A percentile compares a stretch with the other conserved stretches of the same genome.
These are phyloP conservation scores for Probaryconus sp. DNA, from an alignment of 1,140 invertebrate genomes.

Conservation along the genomic window DNA sequence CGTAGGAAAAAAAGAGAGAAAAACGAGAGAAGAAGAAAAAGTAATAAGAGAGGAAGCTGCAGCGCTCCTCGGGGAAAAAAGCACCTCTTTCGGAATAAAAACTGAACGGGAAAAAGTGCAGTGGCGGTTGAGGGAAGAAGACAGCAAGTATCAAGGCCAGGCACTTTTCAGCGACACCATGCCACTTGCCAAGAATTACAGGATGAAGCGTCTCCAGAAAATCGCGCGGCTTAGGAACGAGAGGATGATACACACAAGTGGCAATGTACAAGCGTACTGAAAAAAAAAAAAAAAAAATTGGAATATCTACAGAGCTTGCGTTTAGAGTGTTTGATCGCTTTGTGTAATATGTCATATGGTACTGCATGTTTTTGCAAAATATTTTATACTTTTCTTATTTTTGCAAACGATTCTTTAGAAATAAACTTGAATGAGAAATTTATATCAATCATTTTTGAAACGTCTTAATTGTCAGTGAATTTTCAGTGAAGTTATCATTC, in stretches of 20 bases:
- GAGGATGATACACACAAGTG: neutral
- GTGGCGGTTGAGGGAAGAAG: neutral
- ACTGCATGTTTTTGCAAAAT: too few species aligned
- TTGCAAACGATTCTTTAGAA: too few species aligned
- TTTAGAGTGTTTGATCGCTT: too few species aligned
- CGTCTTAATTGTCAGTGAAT: too few species aligned
- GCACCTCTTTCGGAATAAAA: slow-evolving; percentile 16
- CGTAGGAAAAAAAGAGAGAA: slow-evolving; percentile 11
- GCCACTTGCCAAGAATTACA: slow-evolving; percentile 35
- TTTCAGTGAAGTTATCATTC: too few species aligned
- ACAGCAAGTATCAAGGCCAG: slow-evolving; percentile 21
- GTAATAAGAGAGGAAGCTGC: slow-evolving; percentile 28
- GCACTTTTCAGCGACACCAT: slow-evolving; percentile 59
- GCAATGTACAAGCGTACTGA: neutral
- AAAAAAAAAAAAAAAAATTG: too few species aligned
- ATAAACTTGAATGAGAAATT: too few species aligned
- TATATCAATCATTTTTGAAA: too few species aligned
- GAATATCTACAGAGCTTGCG: too few species aligned
- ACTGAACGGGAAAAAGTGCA: slow-evolving; percentile 5
- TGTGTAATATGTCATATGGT: too few species aligned
- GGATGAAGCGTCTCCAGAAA: slow-evolving; percentile 15
- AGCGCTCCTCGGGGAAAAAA: slow-evolving; percentile 10
- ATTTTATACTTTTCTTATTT: too few species aligned
- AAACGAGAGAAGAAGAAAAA: slow-evolving; percentile 21
- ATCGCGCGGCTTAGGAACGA: slow-evolving; percentile 2